These are phyloP conservation scores for Crenuchus spilurus DNA, from an alignment of 2,797 vertebrate species.

Conservation along the genomic window DNA sequence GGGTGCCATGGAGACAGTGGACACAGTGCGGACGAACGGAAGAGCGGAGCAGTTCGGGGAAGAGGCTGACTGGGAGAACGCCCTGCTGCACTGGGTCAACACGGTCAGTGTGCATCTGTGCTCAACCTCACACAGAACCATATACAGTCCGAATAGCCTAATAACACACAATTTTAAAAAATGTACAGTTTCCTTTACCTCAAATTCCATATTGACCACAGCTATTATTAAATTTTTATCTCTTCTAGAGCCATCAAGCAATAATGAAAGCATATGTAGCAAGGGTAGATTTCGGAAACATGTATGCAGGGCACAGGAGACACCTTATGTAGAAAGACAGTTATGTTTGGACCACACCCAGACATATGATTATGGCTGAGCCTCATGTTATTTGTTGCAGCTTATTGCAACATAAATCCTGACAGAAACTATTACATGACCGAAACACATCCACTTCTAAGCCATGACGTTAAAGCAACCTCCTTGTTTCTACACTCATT, in stretches of 20 bases:
- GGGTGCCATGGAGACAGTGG: conserved; percentile 84
- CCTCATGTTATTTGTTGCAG: background rate
- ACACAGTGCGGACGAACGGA: conserved; percentile 67
- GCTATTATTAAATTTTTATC: too few species aligned
- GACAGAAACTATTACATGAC: background rate
- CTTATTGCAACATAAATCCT: background rate
- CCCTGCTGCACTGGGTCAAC: conserved; percentile 87
- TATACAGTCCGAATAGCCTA: too few species aligned
- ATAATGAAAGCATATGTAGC: too few species aligned
- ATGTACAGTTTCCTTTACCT: too few species aligned
- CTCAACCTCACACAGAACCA: background rate
- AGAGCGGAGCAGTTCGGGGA: conserved; percentile 67
- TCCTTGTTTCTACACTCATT: too few species aligned
- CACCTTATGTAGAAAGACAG: background rate
- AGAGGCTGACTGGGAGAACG: conserved; percentile 79
- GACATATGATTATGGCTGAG: background rate
- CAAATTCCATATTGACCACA: too few species aligned
- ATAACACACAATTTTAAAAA: too few species aligned
- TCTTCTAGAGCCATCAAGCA: too few species aligned
- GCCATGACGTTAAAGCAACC: too few species aligned
- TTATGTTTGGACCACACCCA: background rate
- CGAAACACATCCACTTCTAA: background rate
- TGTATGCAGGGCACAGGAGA: background rate
- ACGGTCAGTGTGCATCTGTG: conserved; percentile 73
- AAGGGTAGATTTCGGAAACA: too few species aligned